phyloP scores from a whole-genome alignment of 1,140 invertebrate genomes.

The Armadillidium nasatum region DNA sequence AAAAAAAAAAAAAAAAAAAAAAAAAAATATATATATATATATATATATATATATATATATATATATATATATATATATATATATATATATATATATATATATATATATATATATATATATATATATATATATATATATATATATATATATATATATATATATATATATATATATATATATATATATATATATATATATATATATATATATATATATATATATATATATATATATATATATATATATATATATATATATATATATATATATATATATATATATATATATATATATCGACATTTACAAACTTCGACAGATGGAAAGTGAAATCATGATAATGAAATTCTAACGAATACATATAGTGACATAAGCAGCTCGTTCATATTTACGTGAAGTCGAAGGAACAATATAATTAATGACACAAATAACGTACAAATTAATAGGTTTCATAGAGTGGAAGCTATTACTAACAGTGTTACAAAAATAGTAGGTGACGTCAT shows the following conservation, averaged over 20 bases:
- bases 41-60: slow-evolving; percentile 23
- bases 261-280: background rate
- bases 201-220: background rate
- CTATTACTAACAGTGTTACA: no score
- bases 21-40: slow-evolving; percentile 22
- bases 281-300: background rate
- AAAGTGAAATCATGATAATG: no score
- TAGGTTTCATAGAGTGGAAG: no score
- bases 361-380: no score
- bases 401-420: no score
- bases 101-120: slow-evolving; percentile 15
- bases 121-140: slow-evolving; percentile 20
- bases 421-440: no score
- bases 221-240: background rate
- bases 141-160: slow-evolving; percentile 19
- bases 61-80: slow-evolving; percentile 14
- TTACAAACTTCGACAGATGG: no score
- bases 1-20: no score
- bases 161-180: slow-evolving; percentile 12
- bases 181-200: slow-evolving; percentile 12
- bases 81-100: slow-evolving; percentile 17
- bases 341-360: no score
- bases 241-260: background rate
- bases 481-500: no score
- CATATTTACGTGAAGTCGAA: no score